Conservation (phyloP, 2,113 vertebrate genomes). For the Philantomba maxwellii region DNA sequence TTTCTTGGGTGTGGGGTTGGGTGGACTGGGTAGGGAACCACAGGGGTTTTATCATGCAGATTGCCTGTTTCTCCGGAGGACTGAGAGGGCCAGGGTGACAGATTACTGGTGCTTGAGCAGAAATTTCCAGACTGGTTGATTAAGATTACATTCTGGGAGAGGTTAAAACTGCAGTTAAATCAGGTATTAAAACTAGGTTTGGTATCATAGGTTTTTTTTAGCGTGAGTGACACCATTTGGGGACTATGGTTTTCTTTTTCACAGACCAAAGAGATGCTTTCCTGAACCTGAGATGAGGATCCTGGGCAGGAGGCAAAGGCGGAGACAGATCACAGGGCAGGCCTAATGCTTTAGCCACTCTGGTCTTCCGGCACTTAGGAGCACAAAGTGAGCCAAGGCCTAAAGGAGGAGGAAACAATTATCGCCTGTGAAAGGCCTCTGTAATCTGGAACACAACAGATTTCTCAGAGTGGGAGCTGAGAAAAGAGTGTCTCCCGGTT, state of each 20-base stretch:
- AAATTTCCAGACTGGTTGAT: neutral
- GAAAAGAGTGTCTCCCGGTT: neutral
- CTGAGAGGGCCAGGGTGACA: neutral
- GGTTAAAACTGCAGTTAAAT: neutral
- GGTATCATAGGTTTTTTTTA: neutral
- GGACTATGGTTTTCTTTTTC: neutral
- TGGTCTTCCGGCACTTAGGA: neutral
- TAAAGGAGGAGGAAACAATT: neutral
- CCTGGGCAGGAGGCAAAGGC: neutral
- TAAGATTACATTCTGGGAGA: neutral
- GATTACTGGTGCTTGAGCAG: neutral
- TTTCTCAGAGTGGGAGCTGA: constrained; percentile 12
- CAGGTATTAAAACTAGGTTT: neutral
- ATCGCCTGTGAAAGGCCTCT: constrained; percentile 37
- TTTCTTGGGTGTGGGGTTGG: neutral
- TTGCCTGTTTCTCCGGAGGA: neutral
- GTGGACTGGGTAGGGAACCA: neutral
- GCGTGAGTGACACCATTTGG: neutral
- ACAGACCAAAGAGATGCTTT: neutral
- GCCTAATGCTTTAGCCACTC: neutral
- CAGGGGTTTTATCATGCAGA: neutral
- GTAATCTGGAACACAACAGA: neutral
- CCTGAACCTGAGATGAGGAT: neutral
- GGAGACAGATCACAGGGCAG: neutral
- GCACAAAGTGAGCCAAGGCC: neutral